phyloP scores from a whole-genome alignment of 92 coral and sea anemone genomes.

The Porites evermanni region DNA sequence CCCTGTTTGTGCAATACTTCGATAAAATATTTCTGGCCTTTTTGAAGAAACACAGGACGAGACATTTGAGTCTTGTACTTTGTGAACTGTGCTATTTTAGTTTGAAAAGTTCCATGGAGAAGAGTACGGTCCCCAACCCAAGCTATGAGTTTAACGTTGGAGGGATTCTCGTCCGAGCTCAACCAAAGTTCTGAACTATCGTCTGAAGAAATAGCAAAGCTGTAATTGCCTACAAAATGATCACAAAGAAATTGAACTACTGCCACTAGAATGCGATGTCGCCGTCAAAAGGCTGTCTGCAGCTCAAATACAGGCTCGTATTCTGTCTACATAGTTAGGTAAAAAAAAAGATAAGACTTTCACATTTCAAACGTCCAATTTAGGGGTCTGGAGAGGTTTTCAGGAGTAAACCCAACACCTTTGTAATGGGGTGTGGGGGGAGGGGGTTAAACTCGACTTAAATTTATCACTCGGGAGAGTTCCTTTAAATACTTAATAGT shows the following conservation, averaged over 20 bases:
- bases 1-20: conserved; percentile 98
- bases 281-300: too few relatives aligned
- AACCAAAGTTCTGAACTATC: conserved; percentile 98
- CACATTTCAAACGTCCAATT: too few relatives aligned
- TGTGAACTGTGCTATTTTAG: conserved; percentile 81
- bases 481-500: too few relatives aligned
- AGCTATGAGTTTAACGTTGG: conserved; percentile 70
- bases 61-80: conserved; percentile 89
- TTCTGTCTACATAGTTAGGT: too few relatives aligned
- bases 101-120: conserved; percentile 57
- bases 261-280: neutral
- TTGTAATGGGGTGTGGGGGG: too few relatives aligned
- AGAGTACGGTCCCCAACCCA: conserved; percentile 96
- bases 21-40: conserved; percentile 83
- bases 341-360: too few relatives aligned
- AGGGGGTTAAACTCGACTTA: too few relatives aligned
- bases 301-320: too few relatives aligned
- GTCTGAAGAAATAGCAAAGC: conserved; percentile 93
- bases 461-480: too few relatives aligned
- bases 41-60: conserved; percentile 67
- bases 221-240: conserved; percentile 71
- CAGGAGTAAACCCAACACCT: too few relatives aligned
- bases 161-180: conserved; percentile 84
- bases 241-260: neutral
- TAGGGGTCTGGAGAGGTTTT: too few relatives aligned